Evolutionary conservation across 2,888 invertebrate species (phyloP), one percentile per base, ranked within the genome.

Genomic region (Apamea monoglypha): DNA sequence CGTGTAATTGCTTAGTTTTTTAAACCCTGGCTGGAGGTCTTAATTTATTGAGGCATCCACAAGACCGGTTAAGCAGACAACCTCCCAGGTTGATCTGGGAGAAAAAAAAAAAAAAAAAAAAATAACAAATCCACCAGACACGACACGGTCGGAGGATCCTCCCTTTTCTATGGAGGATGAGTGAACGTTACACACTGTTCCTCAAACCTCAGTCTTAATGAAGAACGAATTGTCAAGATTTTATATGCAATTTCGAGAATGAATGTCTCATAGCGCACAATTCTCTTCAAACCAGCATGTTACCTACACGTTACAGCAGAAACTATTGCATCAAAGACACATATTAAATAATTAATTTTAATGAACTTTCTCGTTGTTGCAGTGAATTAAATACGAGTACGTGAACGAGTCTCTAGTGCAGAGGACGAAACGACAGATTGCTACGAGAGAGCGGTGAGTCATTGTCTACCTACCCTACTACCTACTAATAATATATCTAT

Each of bases 351-450:
- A 44, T 64, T 21, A 74, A 80, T 64, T 67, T 63, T 70, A 47
- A n/a, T 16, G 32, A 74, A 88, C 87, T 86, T 86, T 86, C 88
- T 69, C 72, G 63, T 96, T 96, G 95, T 96, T 96, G 32, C 96
- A 96, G 96, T 94, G 97, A 97, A 96, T 92, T 92, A 92, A 93
- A 95, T 95, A 96, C 97, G 96, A 96, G 96, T 94, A 95, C 95
- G 95, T 94, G 94, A 96, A 96, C 96, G 96, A 96, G 96, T 95
- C 94, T 95, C 95, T 94, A 95, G 96, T 96, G 96, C 96, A 96
- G 96, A 94, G 94, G 93, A 94, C 93, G 92, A 92, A 94, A 95
- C 95, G 94, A 94, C 94, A 88, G 95, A 90, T 93, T 92, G 93
- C 94, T 92, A 94, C 96, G 95, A 95, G 94, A 94, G 96, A 96